phyloP scores from a whole-genome alignment of 2,113 vertebrate genomes.

The Eolophus roseicapilla region DNA sequence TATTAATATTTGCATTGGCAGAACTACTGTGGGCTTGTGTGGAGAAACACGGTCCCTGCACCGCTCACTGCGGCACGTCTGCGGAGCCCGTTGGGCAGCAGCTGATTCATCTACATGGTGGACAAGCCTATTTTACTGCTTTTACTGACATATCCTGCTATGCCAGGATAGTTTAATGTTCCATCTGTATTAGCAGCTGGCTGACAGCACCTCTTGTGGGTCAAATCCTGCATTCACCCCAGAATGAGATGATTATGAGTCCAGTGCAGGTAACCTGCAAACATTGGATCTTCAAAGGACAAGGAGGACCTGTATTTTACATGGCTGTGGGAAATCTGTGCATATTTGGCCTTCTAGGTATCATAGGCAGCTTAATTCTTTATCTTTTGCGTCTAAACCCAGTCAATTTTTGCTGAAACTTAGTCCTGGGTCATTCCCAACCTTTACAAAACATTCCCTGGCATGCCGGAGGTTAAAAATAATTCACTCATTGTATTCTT shows the following conservation, averaged over 20 bases:
- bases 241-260: not conserved
- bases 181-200: not conserved
- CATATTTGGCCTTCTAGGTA: rapidly evolving
- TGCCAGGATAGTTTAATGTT: not conserved
- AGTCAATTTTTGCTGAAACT: not conserved
- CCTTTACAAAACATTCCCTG: not conserved
- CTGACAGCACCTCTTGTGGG: not conserved
- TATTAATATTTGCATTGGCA: conserved; percentile 43
- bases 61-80: not conserved
- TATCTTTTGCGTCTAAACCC: not conserved
- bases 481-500: not conserved
- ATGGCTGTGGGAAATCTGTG: not conserved
- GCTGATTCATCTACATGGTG: not conserved
- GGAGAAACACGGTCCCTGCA: not conserved
- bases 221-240: not conserved
- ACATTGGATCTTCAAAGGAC: not conserved
- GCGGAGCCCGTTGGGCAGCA: not conserved
- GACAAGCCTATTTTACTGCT: not conserved
- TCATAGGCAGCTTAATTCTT: not conserved
- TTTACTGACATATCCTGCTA: not conserved
- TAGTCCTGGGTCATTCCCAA: not conserved
- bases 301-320: not conserved
- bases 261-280: not conserved
- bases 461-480: not conserved
- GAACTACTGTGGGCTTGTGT: not conserved